Conservation (phyloP, 2,797 vertebrate species). For the Heteromormyrus szaboi region DNA sequence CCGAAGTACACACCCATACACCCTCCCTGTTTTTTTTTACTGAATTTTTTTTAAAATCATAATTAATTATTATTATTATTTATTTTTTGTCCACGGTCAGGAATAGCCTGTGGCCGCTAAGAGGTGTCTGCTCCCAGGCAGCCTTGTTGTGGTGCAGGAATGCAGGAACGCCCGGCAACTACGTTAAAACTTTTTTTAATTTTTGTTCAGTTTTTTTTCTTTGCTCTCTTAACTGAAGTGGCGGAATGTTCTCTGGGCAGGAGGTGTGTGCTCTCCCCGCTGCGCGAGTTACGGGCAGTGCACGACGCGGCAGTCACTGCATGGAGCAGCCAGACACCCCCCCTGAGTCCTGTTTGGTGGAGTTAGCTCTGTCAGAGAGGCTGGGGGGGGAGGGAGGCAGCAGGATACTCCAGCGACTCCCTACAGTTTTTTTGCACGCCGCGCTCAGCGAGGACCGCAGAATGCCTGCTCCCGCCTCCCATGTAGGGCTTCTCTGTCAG, state of each 20-base stretch:
- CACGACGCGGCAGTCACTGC: constrained; percentile 65
- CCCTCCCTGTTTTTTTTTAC: constrained; percentile 27
- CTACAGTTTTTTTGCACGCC: constrained; percentile 58
- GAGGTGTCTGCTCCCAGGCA: constrained; percentile 61
- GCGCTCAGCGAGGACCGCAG: constrained; percentile 54
- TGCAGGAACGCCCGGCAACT: constrained; percentile 23
- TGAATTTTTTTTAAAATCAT: not conserved
- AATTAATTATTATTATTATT: not conserved
- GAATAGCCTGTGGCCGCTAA: constrained; percentile 69
- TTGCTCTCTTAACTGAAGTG: constrained; percentile 31
- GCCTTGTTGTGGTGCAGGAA: constrained; percentile 52
- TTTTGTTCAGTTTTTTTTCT: constrained; percentile 22
- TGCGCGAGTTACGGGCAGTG: constrained; percentile 39
- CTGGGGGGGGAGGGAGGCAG: not conserved
- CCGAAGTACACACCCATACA: constrained; percentile 39
- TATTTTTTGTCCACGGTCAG: constrained; percentile 46
- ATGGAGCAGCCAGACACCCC: constrained; percentile 70
- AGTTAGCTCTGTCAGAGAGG: constrained; percentile 61
- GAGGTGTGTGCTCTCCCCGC: not conserved
- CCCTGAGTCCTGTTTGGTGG: constrained; percentile 74
- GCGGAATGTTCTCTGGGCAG: constrained; percentile 47
- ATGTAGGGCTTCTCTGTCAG: constrained; percentile 44
- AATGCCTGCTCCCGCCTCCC: constrained; percentile 56
- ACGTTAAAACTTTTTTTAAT: not conserved
- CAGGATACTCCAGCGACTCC: constrained; percentile 11